Evolutionary conservation across 2,888 invertebrate genomes (phyloP), one percentile per base, ranked within the genome.

Genomic region (Heliconius ethilla): DNA sequence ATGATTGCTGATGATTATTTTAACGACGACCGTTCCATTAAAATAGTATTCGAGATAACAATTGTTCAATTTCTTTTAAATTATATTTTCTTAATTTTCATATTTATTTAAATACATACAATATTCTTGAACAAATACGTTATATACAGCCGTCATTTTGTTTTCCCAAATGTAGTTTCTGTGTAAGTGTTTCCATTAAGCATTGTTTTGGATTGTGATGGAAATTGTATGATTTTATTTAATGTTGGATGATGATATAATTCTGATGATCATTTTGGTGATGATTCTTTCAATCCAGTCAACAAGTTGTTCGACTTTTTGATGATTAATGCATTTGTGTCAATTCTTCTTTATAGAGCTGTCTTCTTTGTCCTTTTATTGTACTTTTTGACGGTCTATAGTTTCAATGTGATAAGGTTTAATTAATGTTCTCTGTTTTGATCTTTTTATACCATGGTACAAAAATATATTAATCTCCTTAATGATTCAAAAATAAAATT

Each of bases 1-100:
- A 72, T 59, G 11, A 55, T 45, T 59, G 13, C 33, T 33, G 55
- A 37, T 72, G 72, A 72, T 59, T 1, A 37, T 72, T 72, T 25
- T 37, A 37, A 3, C 11, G 59, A 15, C 37, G 33, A 55, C 33
- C 29, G 1, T 55, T 33, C 70, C 13, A 25, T 13, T 18, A 27
- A 27, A 22, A 51, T 51, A 51, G 25, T 29, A 51, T 33, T 66
- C 22, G 66, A 67, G 67, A 33, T 15, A 29, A 33, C 22, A 66
- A 7, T 33, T 66, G 9, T n/a, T 22, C 22, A 7, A 66, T 18
- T 37, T 33, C 67, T n/a, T 69, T 18, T 2, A 18, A 40, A 13
- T 11, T 67, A 13, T 37, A 37, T 25, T 11, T 27, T 63, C 62
- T 13, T 63, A 27, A 10, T 62, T 63, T 27, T 63, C 5, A 63